Evolutionary conservation across 2,797 vertebrate genomes (phyloP), one percentile per base, ranked within the genome.

Genomic region (Esox lucius): DNA sequence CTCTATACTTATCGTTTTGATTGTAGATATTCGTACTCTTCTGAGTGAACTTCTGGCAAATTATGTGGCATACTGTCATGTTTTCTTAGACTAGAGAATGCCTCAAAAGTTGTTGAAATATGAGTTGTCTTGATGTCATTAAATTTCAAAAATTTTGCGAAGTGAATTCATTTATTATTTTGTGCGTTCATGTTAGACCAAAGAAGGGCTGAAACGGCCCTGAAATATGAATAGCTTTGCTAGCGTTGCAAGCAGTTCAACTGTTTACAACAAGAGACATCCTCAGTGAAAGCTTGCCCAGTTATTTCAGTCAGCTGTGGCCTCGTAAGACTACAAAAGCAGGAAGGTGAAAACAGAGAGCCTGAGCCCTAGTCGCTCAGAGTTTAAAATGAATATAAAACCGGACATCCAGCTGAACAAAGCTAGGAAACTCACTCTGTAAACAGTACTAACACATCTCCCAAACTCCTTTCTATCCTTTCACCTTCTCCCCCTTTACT

Each of bases 331-430:
- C 67, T 80, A 85, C 83, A 85, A 78, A 77, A 3, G 71, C 4
- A 81, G 80, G 79, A 83, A 87, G 17, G 74, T 9, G 33, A 61
- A 59, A 5, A 19, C 15, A 59, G 72, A 74, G 69, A 77, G 83
- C 68, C 15, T 0, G 22, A 70, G 35, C 24, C 24, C 26, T 59
- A 24, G 26, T 31, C 1, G 9, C 51, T 35, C 19, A 3, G 16
- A 33, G 39, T 22, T 26, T 11, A 17, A 22, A 66, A 70, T 26
- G 2, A 16, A 78, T 56, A 22, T 67, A 17, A 49, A 22, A 46
- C 48, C 72, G 73, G 72, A 82, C 35, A 33, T 65, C 2, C 13
- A 39, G 76, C 73, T 68, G 76, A 73, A 75, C 72, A 85, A 35
- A 67, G 33, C 46, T 13, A 64, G 80, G 79, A 83, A 84, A 62